phyloP scores from a whole-genome alignment of 2,113 vertebrate species.

The Mugil cephalus region DNA sequence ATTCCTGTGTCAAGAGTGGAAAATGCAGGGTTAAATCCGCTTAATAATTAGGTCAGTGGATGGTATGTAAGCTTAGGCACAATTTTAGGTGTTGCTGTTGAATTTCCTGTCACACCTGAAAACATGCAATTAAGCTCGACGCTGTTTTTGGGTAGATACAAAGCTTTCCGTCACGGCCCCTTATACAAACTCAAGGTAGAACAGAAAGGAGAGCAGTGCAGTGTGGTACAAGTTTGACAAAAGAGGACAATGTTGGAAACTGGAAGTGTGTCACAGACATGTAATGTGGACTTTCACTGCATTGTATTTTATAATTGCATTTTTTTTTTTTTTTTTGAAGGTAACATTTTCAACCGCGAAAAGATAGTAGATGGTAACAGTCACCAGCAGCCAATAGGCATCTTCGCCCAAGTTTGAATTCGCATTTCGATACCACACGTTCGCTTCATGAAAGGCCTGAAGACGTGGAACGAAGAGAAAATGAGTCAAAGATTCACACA shows the following conservation, averaged over 20 bases:
- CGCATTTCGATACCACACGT: neutral
- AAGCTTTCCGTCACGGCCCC: slow-evolving; percentile 31
- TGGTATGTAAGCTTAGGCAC: slow-evolving; percentile 18
- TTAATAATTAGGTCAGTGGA: slow-evolving; percentile 40
- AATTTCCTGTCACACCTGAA: slow-evolving; percentile 46
- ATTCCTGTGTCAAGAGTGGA: slow-evolving; percentile 2
- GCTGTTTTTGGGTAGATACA: slow-evolving; percentile 44
- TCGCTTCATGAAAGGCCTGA: neutral
- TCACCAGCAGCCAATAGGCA: neutral
- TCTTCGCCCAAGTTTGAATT: too few relatives aligned
- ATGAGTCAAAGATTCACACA: neutral
- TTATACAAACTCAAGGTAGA: slow-evolving; percentile 27
- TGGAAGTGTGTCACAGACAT: neutral
- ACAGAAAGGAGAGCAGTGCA: neutral
- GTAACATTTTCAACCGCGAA: slow-evolving; percentile 7
- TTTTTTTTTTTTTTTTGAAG: neutral
- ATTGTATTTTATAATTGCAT: too few relatives aligned
- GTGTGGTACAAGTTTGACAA: slow-evolving; percentile 35
- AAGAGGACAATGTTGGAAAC: slow-evolving; percentile 7
- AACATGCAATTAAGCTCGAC: slow-evolving; percentile 35
- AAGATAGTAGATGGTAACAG: neutral
- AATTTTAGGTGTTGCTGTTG: slow-evolving; percentile 43
- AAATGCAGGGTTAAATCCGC: slow-evolving; percentile 33
- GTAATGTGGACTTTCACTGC: slow-evolving; percentile 16
- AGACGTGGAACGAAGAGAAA: slow-evolving; percentile 13